Evolutionary conservation across 2,888 invertebrate genomes (phyloP), one percentile per base, ranked within the genome.

Genomic region (Anarsia innoxiella): DNA sequence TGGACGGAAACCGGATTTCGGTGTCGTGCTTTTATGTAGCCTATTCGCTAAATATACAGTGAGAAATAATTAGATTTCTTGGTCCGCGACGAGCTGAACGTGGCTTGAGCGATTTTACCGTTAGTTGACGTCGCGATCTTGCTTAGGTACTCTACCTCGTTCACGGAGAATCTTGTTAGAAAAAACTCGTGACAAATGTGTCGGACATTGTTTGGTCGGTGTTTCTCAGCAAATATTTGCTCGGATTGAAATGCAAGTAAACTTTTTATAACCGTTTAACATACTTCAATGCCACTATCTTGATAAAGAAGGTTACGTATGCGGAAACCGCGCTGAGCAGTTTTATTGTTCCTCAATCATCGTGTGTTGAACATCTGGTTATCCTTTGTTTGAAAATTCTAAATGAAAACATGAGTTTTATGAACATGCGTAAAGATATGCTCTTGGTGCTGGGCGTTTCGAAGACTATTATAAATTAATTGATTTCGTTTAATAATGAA

Each of bases 201-300:
- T 23, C n/a, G 16, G 25, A 16, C 26, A 32, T 29, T 14, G 26
- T 9, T 25, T n/a, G n/a, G 32, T 31, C 15, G 23, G n/a, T n/a
- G n/a, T n/a, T n/a, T n/a, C n/a, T n/a, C n/a, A n/a, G 26, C 26
- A 11, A 35, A 32, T 35, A 39, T 43, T 34, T 32, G n/a, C n/a
- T n/a, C n/a, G n/a, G n/a, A 23, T 38, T 38, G 34, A 38, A 56
- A 46, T 60, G 65, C 59, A 58, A 67, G 68, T 66, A 73, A 73
- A 71, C 59, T 55, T n/a, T 5, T 63, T 56, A n/a, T n/a, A 56
- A 59, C 51, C 48, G 48, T 56, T 40, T 30, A 23, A 10, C 13
- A 30, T 61, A 60, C 65, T 70, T 75, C 75, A 77, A 74, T 78
- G 76, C 66, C 75, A 73, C 61, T 73, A 73, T 69, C 70, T 68